Evolutionary conservation across 2,888 invertebrate species (phyloP).

Genomic region (Tetragonula carbonaria): DNA sequence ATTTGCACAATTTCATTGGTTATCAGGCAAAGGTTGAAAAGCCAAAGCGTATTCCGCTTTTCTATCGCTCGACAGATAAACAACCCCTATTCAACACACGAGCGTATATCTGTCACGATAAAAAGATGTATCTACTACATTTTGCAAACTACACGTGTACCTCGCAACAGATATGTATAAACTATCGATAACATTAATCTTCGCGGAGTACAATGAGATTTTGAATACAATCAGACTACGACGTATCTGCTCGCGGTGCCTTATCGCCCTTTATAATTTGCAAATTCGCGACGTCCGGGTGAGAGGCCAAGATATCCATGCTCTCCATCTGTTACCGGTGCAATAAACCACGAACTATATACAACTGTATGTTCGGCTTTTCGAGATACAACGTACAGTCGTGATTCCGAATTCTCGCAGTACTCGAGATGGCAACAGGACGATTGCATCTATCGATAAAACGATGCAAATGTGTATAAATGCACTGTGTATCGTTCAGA

Average conservation of each 20-base stretch:
- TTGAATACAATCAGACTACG: conserved; percentile 31
- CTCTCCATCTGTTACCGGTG: conserved; percentile 22
- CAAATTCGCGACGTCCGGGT: conserved; percentile 27
- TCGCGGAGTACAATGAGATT: conserved; percentile 30
- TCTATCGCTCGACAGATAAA: neutral
- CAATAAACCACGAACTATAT: conserved; percentile 32
- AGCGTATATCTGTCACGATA: neutral
- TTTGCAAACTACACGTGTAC: neutral
- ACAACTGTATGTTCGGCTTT: conserved; percentile 20
- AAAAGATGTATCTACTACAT: conserved; percentile 32
- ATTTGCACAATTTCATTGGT: neutral
- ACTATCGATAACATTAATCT: conserved; percentile 43
- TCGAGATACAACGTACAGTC: conserved; percentile 15
- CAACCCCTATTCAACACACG: neutral
- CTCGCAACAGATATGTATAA: conserved; percentile 21
- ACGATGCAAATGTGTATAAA: neutral
- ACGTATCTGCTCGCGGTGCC: neutral
- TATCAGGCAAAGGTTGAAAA: neutral
- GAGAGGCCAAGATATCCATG: neutral
- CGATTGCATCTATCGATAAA: neutral
- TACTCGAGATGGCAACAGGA: conserved; percentile 1
- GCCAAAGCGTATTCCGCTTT: too few relatives aligned
- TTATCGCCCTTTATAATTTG: conserved; percentile 37
- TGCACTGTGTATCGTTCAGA: neutral
- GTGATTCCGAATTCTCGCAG: conserved; percentile 36